Evolutionary conservation across 2,888 invertebrate species (phyloP).

Genomic region (Beris morrisii): DNA sequence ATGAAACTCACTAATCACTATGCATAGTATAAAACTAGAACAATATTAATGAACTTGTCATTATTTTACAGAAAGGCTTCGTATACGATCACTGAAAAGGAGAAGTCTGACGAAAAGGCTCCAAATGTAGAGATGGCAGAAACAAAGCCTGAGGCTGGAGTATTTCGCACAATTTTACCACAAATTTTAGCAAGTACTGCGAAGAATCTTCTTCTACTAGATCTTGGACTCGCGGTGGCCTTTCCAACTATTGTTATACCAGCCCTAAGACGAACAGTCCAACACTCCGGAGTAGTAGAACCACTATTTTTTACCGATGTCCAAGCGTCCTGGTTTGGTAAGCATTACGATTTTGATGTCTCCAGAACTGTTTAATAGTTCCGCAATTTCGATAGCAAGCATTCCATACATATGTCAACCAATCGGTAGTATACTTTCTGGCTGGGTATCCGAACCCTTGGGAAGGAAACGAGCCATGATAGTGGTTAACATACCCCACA

Average conservation of each 20-base stretch:
- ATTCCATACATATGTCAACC: slow-evolving; percentile 63
- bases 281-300: slow-evolving; percentile 44
- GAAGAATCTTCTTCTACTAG: slow-evolving; percentile 60
- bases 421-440: slow-evolving; percentile 62
- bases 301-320: slow-evolving; percentile 59
- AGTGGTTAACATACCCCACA: slow-evolving; percentile 62
- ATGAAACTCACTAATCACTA: background rate
- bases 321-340: slow-evolving; percentile 65
- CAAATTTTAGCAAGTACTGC: slow-evolving; percentile 61
- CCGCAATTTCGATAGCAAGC: slow-evolving; percentile 54
- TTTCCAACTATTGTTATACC: slow-evolving; percentile 64
- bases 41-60: background rate
- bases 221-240: slow-evolving; percentile 62
- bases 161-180: slow-evolving; percentile 40
- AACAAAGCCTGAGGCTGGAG: slow-evolving; percentile 36
- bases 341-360: too few species aligned
- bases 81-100: slow-evolving; percentile 14
- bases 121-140: background rate
- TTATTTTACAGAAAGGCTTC: slow-evolving; percentile 22
- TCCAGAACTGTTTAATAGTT: slow-evolving; percentile 3
- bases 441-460: slow-evolving; percentile 60
- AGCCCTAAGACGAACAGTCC: slow-evolving; percentile 58
- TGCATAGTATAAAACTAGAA: background rate
- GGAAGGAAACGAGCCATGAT: slow-evolving; percentile 62
- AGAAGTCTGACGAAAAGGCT: slow-evolving; percentile 1